Percentiles rank a stretch among this genome's conserved stretches.
These are phyloP conservation scores for Elegia similella DNA, from an alignment of 2,888 invertebrate species.

Conservation along the genomic window DNA sequence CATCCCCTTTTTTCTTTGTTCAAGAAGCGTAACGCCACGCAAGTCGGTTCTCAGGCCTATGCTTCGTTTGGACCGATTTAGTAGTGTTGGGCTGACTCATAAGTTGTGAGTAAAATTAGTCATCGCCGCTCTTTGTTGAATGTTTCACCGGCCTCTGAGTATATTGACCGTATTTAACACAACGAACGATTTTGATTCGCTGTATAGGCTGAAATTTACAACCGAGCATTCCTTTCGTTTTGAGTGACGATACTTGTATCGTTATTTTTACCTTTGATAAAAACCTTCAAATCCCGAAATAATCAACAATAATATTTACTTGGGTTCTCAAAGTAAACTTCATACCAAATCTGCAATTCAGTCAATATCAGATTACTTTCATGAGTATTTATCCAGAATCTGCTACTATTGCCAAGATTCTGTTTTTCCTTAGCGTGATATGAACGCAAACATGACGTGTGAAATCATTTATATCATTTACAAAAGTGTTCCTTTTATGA, in stretches of 20 bases:
- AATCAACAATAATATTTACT: background rate
- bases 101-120: constrained; percentile 51
- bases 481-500: constrained; percentile 17
- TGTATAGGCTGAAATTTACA: constrained; percentile 24
- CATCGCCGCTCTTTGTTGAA: constrained; percentile 52
- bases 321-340: background rate
- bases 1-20: constrained; percentile 73
- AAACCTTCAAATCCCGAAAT: background rate
- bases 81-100: constrained; percentile 51
- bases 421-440: constrained; percentile 23
- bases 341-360: constrained; percentile 1
- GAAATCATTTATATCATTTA: constrained; percentile 20
- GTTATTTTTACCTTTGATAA: background rate
- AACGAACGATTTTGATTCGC: constrained; percentile 28
- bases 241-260: background rate
- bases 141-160: constrained; percentile 34
- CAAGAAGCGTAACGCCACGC: constrained; percentile 72
- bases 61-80: constrained; percentile 50
- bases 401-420: constrained; percentile 23
- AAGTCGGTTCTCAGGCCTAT: constrained; percentile 64
- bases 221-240: constrained; percentile 1
- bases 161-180: constrained; percentile 34
- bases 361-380: constrained; percentile 14
- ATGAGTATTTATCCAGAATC: constrained; percentile 19
- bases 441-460: constrained; percentile 26